Evolutionary conservation across 2,113 vertebrate genomes (phyloP).

Genomic region (Chiloscyllium plagiosum): DNA sequence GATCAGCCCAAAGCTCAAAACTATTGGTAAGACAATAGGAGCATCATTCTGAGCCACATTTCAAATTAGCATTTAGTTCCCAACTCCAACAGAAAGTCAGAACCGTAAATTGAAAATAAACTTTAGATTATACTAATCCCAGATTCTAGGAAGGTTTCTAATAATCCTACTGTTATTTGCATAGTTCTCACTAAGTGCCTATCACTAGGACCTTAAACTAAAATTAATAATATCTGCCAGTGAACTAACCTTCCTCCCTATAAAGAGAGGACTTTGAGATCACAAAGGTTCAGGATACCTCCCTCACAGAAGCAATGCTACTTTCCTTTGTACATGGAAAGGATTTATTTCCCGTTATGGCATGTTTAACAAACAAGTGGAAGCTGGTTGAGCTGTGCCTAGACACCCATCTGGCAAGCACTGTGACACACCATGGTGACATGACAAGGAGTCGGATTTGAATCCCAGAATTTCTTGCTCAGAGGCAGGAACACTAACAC

Average conservation of each 20-base stretch:
- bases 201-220: background rate
- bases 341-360: background rate
- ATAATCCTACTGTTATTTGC: background rate
- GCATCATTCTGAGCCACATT: background rate
- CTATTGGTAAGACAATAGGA: background rate
- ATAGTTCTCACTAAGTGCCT: background rate
- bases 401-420: background rate
- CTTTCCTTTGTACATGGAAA: background rate
- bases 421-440: no score
- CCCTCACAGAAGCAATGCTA: background rate
- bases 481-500: no score
- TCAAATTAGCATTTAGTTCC: background rate
- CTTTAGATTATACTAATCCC: background rate
- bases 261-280: background rate
- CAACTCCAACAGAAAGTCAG: background rate
- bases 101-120: background rate
- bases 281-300: background rate
- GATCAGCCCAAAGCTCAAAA: background rate
- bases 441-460: no score
- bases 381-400: background rate
- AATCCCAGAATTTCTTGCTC: no score
- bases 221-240: background rate
- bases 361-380: background rate
- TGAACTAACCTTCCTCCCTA: background rate
- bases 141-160: background rate